Conservation (phyloP, 35 echinoderm and acorn worm species). For the Anneissia japonica region DNA sequence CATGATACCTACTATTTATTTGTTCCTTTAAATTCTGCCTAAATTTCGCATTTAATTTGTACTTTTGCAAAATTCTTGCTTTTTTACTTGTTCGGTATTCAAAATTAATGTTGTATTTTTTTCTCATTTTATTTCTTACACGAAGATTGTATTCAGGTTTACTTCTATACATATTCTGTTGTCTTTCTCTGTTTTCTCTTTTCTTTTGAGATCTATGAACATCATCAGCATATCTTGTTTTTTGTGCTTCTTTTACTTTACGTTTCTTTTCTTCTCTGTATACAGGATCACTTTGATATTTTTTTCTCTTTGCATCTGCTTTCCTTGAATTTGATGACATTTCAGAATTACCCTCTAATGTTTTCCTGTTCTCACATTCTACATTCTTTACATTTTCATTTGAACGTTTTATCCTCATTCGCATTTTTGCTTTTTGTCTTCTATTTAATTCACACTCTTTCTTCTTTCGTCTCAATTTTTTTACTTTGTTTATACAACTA, state of each 20-base stretch:
- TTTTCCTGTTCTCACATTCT: no score
- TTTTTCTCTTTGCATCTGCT: background rate
- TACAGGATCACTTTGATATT: background rate
- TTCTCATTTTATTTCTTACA: background rate
- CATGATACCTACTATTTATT: no score
- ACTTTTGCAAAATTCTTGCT: background rate
- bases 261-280: conserved; percentile 5
- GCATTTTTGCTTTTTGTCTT: background rate
- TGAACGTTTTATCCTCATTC: background rate
- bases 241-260: background rate
- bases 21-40: no score
- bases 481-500: background rate
- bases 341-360: no score
- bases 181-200: background rate
- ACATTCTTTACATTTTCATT: background rate
- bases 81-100: background rate
- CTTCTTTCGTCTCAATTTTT: background rate
- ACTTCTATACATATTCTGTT: background rate
- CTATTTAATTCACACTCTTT: background rate
- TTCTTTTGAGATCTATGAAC: background rate
- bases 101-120: background rate
- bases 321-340: background rate
- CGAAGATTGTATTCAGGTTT: background rate
- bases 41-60: background rate
- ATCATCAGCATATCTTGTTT: background rate